Evolutionary conservation across 2,888 invertebrate species (phyloP), one percentile per base, ranked within the genome.

Genomic region (Hemicrepidius hirtus): DNA sequence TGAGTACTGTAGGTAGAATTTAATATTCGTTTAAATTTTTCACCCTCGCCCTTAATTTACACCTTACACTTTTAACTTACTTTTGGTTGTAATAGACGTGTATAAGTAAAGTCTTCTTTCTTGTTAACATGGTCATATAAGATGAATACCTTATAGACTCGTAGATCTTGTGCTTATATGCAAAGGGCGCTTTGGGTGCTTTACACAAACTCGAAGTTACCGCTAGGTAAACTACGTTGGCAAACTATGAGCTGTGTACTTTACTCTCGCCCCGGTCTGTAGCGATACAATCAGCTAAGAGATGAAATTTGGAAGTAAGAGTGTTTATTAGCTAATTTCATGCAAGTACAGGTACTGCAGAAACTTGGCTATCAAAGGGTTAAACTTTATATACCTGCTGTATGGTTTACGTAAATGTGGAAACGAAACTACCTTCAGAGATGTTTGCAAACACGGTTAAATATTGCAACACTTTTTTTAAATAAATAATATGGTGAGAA

Each of bases 281-380:
- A 77, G 82, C 82, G 82, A 83, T 83, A 83, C 82, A 83, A 83
- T 83, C 83, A 83, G 82, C 80, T 81, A 81, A 80, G 80, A 81
- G 82, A 81, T 81, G 78, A 82, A 82, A 78, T 82, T 81, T 82
- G 81, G 80, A 80, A 79, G 79, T 80, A 80, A 80, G 79, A 80
- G 80, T 82, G 81, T 83, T 82, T 83, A 82, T 83, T 82, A 82
- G 80, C 77, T 81, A 82, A 81, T 73, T 73, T 69, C 68, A 65
- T 73, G 68, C 68, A 64, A 57, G 72, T 73, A 68, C 60, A 67
- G 71, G 66, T 67, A 53, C 71, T 32, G 63, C 63, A 35, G 50
- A 67, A 62, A 62, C 66, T 67, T 71, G 20, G 28, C 40, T 67
- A 53, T 67, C 57, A 67, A 57, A 67, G 59, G 59, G 35, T 66